These are phyloP conservation scores for Agapornis roseicollis DNA, from an alignment of 2,113 vertebrate species.

Conservation along the genomic window DNA sequence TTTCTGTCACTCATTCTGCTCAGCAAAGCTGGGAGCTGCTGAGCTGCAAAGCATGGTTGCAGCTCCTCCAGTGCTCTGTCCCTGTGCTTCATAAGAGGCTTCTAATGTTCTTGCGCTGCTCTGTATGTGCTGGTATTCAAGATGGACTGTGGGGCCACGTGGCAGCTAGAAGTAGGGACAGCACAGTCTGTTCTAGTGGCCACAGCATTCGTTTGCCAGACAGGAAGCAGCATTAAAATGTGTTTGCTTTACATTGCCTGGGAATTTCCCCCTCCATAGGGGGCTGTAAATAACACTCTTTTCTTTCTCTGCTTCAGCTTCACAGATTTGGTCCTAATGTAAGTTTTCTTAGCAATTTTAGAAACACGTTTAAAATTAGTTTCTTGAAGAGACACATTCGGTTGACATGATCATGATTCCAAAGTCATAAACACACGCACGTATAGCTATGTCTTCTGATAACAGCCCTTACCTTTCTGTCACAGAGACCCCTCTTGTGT, in stretches of 20 bases:
- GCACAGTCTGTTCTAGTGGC: background rate
- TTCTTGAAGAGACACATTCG: background rate
- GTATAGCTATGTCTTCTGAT: background rate
- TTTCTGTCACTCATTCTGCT: background rate
- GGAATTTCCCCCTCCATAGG: fast-evolving
- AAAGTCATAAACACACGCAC: fast-evolving
- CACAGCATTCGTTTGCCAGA: background rate
- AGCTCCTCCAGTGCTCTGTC: background rate
- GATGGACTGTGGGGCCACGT: background rate
- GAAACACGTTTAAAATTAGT: background rate
- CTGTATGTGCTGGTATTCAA: background rate
- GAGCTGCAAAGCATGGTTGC: background rate
- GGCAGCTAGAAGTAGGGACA: background rate
- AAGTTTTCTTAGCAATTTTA: background rate
- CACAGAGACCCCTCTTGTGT: fast-evolving
- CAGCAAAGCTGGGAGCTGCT: background rate
- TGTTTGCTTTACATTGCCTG: background rate
- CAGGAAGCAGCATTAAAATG: background rate
- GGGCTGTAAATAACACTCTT: background rate
- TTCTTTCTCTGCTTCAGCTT: background rate
- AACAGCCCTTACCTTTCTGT: background rate
- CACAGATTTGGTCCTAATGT: background rate
- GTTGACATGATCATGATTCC: background rate
- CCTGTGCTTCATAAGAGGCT: background rate
- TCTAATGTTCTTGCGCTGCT: background rate